A percentile compares a stretch with the other conserved stretches of the same genome.
Evolutionary conservation across 2,113 vertebrate species (phyloP).

Genomic region (Triplophysa siluroides): DNA sequence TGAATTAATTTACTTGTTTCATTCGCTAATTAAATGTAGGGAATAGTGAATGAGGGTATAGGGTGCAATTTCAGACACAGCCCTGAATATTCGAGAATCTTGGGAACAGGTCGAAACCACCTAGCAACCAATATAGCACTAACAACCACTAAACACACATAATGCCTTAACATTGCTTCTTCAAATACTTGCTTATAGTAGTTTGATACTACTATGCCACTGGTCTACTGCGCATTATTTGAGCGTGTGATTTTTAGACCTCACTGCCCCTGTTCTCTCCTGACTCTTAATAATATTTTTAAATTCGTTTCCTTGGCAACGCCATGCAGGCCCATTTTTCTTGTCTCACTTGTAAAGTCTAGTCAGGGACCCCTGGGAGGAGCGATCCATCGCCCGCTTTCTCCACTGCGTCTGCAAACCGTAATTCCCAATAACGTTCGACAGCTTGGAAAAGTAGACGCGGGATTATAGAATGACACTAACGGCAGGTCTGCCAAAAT

Average conservation of each 20-base stretch:
- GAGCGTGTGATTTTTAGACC: neutral
- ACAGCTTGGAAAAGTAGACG: neutral
- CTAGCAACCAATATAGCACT: too few species aligned
- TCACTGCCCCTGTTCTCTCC: neutral
- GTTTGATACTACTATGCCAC: too few species aligned
- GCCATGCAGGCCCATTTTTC: neutral
- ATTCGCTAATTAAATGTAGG: too few species aligned
- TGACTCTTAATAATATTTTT: constrained; percentile 16
- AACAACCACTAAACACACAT: neutral
- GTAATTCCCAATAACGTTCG: constrained; percentile 14
- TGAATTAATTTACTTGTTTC: too few species aligned
- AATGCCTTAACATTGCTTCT: too few species aligned
- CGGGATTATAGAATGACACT: neutral
- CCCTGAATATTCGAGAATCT: too few species aligned
- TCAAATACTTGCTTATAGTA: too few species aligned
- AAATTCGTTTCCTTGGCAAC: neutral
- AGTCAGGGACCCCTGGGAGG: neutral
- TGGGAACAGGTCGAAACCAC: too few species aligned
- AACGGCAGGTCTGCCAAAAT: neutral
- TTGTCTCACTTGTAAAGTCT: neutral
- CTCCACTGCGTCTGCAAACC: neutral
- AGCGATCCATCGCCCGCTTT: neutral
- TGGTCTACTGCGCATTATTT: neutral
- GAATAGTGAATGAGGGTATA: too few species aligned
- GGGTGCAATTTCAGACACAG: too few species aligned